Evolutionary conservation across 2,888 invertebrate genomes (phyloP).

Genomic region (Macropis europaea): DNA sequence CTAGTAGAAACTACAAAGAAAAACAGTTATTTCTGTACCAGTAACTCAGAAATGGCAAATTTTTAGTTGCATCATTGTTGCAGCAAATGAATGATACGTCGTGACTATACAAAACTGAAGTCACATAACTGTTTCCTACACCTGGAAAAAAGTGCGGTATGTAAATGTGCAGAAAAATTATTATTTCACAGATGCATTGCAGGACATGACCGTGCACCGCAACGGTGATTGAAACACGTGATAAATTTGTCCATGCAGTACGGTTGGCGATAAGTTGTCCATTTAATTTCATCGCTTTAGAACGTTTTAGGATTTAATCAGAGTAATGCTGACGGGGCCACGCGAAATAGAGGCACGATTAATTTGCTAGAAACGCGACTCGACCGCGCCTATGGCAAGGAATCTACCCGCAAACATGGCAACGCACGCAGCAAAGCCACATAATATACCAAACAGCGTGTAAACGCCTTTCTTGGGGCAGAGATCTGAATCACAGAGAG

Average conservation of each 20-base stretch:
- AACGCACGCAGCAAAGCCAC: slow-evolving; percentile 21
- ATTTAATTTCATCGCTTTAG: slow-evolving; percentile 20
- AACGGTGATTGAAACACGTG: too few species aligned
- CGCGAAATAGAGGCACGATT: slow-evolving; percentile 13
- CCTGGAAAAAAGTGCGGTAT: too few species aligned
- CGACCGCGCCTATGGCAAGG: slow-evolving; percentile 21
- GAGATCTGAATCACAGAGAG: slow-evolving; percentile 8
- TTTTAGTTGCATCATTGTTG: too few species aligned
- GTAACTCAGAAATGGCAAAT: too few species aligned
- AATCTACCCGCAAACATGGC: slow-evolving; percentile 26
- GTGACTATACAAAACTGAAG: too few species aligned
- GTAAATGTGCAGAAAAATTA: too few species aligned
- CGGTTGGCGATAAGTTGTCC: slow-evolving; percentile 2
- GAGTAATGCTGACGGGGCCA: slow-evolving; percentile 13
- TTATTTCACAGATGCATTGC: too few species aligned
- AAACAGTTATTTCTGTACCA: too few species aligned
- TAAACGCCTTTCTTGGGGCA: slow-evolving; percentile 35
- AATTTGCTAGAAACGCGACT: slow-evolving; percentile 30
- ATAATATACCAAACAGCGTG: slow-evolving; percentile 33
- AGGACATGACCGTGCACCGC: too few species aligned
- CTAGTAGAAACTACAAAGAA: too few species aligned
- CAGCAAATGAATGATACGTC: too few species aligned
- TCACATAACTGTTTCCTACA: too few species aligned
- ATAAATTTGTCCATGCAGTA: background rate
- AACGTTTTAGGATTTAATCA: slow-evolving; percentile 34